Conservation (phyloP, 2,113 vertebrate species). For the Sinosuthora webbiana region DNA sequence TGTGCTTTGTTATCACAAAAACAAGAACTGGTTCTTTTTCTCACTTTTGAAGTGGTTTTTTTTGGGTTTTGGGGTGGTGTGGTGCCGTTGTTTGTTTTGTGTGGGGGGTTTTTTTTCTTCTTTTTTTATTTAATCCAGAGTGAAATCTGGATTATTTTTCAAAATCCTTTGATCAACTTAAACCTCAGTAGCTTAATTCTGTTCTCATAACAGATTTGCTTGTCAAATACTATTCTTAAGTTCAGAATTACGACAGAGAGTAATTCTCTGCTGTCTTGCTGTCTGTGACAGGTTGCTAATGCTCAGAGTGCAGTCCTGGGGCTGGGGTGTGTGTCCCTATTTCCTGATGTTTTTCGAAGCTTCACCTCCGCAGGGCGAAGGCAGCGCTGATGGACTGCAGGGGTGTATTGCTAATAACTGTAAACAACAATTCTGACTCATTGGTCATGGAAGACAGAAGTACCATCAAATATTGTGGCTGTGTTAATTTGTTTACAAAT, state of each 20-base stretch:
- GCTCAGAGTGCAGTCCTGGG: neutral
- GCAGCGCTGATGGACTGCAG: neutral
- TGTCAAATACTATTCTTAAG: neutral
- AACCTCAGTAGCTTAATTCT: neutral
- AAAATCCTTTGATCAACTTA: neutral
- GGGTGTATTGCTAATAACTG: neutral
- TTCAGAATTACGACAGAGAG: neutral
- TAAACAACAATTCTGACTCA: constrained; percentile 16
- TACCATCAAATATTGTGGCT: neutral
- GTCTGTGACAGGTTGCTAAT: neutral
- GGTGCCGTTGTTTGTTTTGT: too few relatives aligned
- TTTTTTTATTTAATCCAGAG: neutral
- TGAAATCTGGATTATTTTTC: neutral
- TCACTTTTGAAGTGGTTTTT: neutral
- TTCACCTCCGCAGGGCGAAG: neutral
- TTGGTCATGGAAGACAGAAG: neutral
- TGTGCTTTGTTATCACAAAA: neutral
- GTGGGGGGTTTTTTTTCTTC: too few relatives aligned
- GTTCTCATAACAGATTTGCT: neutral
- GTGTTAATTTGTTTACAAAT: neutral
- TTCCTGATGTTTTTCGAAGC: neutral
- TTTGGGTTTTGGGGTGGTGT: too few relatives aligned
- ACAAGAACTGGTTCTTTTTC: neutral
- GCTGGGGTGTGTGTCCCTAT: neutral
- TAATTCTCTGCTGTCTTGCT: neutral